Evolutionary conservation across 2,888 invertebrate species (phyloP).

Genomic region (Meta bourneti): DNA sequence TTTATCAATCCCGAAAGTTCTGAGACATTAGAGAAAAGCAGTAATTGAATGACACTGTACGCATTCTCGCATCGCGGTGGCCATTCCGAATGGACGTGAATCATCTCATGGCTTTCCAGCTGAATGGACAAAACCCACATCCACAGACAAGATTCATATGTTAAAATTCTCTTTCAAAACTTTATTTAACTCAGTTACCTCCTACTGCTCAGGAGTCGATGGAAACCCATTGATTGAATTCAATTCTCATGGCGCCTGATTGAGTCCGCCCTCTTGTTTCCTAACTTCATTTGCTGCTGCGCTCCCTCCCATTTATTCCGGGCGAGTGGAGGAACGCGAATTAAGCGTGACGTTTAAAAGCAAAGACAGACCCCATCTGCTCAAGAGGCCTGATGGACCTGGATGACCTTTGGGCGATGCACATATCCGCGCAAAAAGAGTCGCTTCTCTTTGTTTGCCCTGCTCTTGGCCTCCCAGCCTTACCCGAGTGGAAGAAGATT

Average conservation of each 20-base stretch:
- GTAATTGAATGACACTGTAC: not conserved
- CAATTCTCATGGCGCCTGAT: not conserved
- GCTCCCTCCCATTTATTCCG: not conserved
- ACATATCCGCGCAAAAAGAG: not conserved
- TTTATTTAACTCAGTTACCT: not conserved
- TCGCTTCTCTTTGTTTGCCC: conserved; percentile 10
- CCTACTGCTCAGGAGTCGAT: not conserved
- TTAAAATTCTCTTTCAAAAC: conserved; percentile 1
- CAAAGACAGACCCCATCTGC: conserved; percentile 20
- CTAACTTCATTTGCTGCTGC: conserved; percentile 9
- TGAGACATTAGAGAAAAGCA: not conserved
- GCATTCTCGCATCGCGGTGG: not conserved
- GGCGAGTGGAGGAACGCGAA: conserved; percentile 1
- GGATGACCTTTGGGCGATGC: conserved; percentile 17
- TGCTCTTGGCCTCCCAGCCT: not conserved
- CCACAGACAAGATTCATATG: conserved; percentile 6
- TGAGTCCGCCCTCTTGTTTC: not conserved
- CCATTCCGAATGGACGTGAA: not conserved
- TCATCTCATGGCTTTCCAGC: not conserved
- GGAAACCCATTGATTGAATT: too few relatives aligned
- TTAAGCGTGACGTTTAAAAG: conserved; percentile 1
- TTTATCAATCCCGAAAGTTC: too few relatives aligned
- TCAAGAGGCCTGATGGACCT: conserved; percentile 1
- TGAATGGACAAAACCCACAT: not conserved
- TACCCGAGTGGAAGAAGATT: not conserved